Evolutionary conservation across 2,113 vertebrate species (phyloP).

Genomic region (Psophia crepitans): DNA sequence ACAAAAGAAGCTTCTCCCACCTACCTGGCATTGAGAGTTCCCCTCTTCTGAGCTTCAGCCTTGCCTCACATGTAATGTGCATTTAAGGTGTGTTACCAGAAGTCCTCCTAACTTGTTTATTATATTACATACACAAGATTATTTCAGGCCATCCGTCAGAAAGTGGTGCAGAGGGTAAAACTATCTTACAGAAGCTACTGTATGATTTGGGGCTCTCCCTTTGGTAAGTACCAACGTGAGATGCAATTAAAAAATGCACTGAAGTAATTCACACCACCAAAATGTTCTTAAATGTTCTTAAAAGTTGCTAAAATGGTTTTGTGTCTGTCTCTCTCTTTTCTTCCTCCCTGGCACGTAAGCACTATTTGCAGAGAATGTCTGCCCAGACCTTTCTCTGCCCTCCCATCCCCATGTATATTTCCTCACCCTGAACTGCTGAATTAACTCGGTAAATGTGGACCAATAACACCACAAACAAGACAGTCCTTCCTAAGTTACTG

Average conservation of each 20-base stretch:
- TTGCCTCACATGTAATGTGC: neutral
- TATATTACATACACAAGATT: neutral
- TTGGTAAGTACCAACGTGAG: neutral
- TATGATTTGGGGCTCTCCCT: neutral
- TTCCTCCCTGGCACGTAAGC: neutral
- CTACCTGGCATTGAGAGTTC: neutral
- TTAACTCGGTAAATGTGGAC: neutral
- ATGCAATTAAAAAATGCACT: accelerated
- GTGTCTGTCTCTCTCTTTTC: neutral
- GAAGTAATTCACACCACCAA: neutral
- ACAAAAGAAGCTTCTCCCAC: neutral
- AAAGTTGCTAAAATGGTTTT: neutral
- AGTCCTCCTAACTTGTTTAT: neutral
- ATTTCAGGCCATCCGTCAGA: neutral
- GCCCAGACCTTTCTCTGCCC: neutral
- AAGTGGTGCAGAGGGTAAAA: neutral
- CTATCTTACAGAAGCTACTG: neutral
- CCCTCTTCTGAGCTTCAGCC: neutral
- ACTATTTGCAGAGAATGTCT: neutral
- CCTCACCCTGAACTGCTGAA: neutral
- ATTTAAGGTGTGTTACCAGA: neutral
- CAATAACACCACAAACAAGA: neutral
- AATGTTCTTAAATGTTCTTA: neutral
- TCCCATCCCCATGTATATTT: neutral
- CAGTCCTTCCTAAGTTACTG: neutral